Percentiles rank a stretch among this genome's conserved stretches.
phyloP scores from a whole-genome alignment of 2,797 vertebrate species.

The Peromyscus eremicus region DNA sequence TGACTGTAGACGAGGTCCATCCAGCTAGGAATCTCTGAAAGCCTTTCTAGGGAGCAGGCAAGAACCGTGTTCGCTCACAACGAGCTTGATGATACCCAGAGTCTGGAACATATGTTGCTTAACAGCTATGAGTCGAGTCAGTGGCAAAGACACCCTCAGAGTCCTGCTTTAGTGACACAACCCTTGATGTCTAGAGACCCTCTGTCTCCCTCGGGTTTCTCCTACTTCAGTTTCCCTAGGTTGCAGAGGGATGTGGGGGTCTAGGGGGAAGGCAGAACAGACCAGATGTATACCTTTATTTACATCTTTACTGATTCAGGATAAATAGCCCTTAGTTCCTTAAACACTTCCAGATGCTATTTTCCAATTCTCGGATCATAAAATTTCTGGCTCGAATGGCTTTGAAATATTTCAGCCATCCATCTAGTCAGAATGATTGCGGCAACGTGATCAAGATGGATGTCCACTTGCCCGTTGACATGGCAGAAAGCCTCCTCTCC shows the following conservation, averaged over 20 bases:
- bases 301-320: background rate
- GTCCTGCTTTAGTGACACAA: background rate
- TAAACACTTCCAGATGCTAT: conserved; percentile 31
- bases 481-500: background rate
- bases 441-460: background rate
- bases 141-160: background rate
- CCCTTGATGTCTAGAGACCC: background rate
- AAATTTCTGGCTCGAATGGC: background rate
- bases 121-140: background rate
- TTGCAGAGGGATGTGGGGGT: background rate
- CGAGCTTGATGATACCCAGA: background rate
- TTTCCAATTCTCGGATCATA: conserved; percentile 53
- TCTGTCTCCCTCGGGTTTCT: background rate
- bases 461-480: background rate
- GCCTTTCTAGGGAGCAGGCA: background rate
- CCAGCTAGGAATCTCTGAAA: background rate
- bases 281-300: background rate
- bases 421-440: background rate
- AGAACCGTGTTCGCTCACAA: background rate
- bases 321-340: conserved; percentile 8
- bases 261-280: background rate
- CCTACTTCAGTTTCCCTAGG: background rate
- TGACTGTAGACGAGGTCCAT: background rate
- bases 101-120: background rate
- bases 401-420: background rate